Base-by-base conservation (phyloP, 92 coral and sea anemone genomes). In the Porites cylindrica region DNA sequence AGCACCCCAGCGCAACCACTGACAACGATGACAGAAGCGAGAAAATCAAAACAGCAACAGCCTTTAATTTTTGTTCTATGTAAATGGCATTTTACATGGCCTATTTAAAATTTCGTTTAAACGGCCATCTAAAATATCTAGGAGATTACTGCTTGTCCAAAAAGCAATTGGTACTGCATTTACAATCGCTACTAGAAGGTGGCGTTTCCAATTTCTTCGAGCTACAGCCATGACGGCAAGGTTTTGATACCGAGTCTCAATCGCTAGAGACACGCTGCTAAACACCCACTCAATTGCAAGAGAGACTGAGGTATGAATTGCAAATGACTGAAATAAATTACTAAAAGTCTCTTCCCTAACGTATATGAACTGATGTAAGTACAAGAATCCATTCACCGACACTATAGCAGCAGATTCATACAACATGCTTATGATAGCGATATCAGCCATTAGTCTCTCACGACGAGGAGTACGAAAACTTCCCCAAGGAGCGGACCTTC, bases 401-500 rank as follows among this genome's bases (percentile, higher is more conserved):
- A 79, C 83, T 38, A 79, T 20, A 51, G 83, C 62, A 64, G 83
- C 51, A 47, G 74, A 65, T 79, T 79, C 83, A 4, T 18, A 79
- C 72, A 79, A 64, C 83, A 79, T 79, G 62, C 83, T 79, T 21
- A 79, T 47, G 61, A 79, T 79, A 63, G 69, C 80, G 80, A 82
- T 82, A 82, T 82, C 86, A 58, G 86, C 86, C 80, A 23, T 82
- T 53, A 82, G 80, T 82, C 86, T 54, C 58, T 82, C 86, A 82
- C 86, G 86, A 51, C 86, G 86, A 82, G 80, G 80, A 70, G 86
- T 68, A 29, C 86, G 86, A 70, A 82, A 82, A 82, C 80, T 82
- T 82, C 86, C 86, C 86, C 86, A 82, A 24, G 86, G 54, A 71
- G 78, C 52, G 24, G 21, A 76, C 17, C n/a, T 62, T n/a, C 66